Conservation (phyloP, 2,888 invertebrate genomes). For the Steinernema scapterisci region DNA sequence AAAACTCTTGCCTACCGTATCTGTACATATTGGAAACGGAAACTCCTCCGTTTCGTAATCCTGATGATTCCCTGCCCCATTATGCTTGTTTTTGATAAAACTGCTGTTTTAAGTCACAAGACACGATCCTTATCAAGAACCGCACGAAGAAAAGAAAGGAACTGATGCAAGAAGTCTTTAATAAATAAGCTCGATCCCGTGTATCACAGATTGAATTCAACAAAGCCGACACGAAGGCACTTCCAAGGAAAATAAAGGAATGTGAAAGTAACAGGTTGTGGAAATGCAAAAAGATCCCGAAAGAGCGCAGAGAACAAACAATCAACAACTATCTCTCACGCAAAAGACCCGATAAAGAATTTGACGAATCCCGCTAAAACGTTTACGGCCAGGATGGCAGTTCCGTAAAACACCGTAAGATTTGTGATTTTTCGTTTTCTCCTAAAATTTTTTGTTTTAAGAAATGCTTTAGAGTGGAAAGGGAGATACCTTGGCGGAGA, state of each 20-base stretch:
- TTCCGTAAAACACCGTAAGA: constrained; percentile 45
- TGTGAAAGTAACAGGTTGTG: not conserved
- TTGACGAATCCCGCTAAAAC: constrained; percentile 50
- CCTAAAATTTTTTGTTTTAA: constrained; percentile 40
- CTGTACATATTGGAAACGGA: constrained; percentile 6
- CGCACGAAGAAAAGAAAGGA: not conserved
- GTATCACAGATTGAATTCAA: constrained; percentile 22
- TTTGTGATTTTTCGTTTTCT: constrained; percentile 43
- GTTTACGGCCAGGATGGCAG: constrained; percentile 46
- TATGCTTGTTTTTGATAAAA: not conserved
- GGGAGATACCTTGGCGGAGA: constrained; percentile 39
- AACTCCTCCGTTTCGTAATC: not conserved
- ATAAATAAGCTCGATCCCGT: constrained; percentile 24
- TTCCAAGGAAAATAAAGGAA: not conserved
- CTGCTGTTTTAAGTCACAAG: no score
- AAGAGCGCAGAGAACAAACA: not conserved
- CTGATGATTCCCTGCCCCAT: constrained; percentile 22
- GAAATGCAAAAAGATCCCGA: constrained; percentile 22
- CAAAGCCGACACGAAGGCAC: constrained; percentile 8
- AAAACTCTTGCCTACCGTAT: not conserved
- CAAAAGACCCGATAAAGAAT: constrained; percentile 38
- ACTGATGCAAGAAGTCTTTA: not conserved
- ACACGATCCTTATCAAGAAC: no score
- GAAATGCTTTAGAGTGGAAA: constrained; percentile 1
- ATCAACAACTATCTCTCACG: constrained; percentile 9